Evolutionary conservation across 2,113 vertebrate genomes (phyloP).

Genomic region (Mustela nigripes): DNA sequence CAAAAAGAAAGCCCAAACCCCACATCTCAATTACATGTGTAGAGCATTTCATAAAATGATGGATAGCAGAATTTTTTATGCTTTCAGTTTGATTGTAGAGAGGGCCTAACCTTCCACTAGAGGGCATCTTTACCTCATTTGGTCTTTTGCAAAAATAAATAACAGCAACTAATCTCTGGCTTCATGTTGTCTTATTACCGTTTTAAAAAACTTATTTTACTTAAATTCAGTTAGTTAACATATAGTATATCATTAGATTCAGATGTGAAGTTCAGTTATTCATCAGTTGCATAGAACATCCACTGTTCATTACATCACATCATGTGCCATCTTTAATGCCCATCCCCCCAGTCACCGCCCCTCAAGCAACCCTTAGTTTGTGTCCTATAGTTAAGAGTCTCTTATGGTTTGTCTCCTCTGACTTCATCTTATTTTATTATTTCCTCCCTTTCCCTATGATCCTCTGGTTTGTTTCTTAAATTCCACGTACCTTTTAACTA

Average conservation of each 20-base stretch:
- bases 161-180: not conserved
- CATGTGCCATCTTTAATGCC: not conserved
- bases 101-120: slow-evolving; percentile 67
- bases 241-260: not conserved
- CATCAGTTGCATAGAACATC: not conserved
- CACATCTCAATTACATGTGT: not conserved
- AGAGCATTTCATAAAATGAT: not conserved
- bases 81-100: not conserved
- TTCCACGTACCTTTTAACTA: slow-evolving; percentile 29
- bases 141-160: slow-evolving; percentile 29
- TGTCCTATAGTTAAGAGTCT: not conserved
- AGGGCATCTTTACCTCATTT: slow-evolving; percentile 70
- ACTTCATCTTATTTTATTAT: not conserved
- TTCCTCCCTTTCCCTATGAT: not conserved
- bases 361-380: not conserved
- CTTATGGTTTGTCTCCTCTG: not conserved
- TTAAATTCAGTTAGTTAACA: not conserved
- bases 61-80: not conserved
- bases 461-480: not conserved
- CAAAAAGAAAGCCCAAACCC: slow-evolving; percentile 7
- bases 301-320: not conserved
- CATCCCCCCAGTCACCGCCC: not conserved
- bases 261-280: not conserved
- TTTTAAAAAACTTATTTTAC: not conserved
- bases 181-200: not conserved